phyloP scores from a whole-genome alignment of 2,113 vertebrate genomes.

The Rallus limicola region DNA sequence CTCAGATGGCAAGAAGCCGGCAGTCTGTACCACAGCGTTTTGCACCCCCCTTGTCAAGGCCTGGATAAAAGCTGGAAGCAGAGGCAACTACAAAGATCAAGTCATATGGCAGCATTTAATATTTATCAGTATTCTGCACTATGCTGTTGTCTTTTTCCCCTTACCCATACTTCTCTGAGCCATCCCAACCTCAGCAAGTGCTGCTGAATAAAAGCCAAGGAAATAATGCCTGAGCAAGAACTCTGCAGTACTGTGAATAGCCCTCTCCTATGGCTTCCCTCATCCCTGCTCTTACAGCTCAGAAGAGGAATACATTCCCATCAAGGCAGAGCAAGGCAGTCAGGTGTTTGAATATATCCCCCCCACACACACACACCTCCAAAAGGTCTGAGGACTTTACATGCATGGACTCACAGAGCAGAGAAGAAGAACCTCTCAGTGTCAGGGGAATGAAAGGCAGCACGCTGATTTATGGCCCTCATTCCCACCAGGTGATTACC shows the following conservation, averaged over 20 bases:
- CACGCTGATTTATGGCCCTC: neutral
- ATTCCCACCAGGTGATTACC: neutral
- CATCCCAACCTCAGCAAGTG: neutral
- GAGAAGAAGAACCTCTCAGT: neutral
- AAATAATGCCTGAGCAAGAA: neutral
- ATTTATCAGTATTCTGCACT: neutral
- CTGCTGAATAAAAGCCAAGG: neutral
- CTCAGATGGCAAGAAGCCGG: neutral
- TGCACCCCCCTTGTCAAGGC: neutral
- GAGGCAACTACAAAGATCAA: neutral
- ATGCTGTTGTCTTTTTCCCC: neutral
- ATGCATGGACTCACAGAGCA: neutral
- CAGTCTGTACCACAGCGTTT: accelerated
- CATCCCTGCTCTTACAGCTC: neutral
- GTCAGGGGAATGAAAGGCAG: neutral
- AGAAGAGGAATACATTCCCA: neutral
- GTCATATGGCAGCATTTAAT: neutral
- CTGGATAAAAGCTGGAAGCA: neutral
- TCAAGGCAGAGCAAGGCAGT: neutral
- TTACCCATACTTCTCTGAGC: neutral
- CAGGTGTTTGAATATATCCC: neutral
- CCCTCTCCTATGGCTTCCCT: neutral
- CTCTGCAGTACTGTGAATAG: neutral
- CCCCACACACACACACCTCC: neutral
- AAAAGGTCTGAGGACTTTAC: neutral